Percentiles rank a stretch among this genome's conserved stretches.
Conservation (phyloP, 2,888 invertebrate species). For the Altica lythri region DNA sequence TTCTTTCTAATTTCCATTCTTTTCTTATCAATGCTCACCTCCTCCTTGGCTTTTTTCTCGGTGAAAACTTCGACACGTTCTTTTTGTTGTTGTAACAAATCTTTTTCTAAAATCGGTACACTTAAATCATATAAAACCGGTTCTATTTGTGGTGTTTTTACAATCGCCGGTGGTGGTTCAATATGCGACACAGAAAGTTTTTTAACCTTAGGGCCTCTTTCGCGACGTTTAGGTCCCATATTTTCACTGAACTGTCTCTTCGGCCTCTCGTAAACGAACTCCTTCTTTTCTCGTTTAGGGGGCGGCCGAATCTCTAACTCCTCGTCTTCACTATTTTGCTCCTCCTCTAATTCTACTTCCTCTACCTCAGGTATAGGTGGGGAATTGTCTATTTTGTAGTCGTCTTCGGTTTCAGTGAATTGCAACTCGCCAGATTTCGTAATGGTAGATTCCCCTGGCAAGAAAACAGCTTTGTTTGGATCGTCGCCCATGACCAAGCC, state of each 20-base stretch:
- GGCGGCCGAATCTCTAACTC: constrained; percentile 43
- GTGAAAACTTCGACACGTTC: constrained; percentile 52
- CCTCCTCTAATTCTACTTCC: constrained; percentile 48
- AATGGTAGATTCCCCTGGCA: constrained; percentile 55
- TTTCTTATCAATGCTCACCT: constrained; percentile 51
- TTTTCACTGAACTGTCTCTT: constrained; percentile 50
- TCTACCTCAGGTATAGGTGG: constrained; percentile 42
- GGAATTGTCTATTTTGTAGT: constrained; percentile 54
- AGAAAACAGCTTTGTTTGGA: constrained; percentile 56
- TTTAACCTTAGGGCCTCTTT: constrained; percentile 45
- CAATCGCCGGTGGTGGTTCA: constrained; percentile 15
- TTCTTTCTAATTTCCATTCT: constrained; percentile 49
- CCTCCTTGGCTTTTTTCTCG: constrained; percentile 53
- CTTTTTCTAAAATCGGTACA: constrained; percentile 51
- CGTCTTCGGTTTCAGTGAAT: constrained; percentile 54
- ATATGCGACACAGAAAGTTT: constrained; percentile 23
- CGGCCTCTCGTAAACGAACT: constrained; percentile 53
- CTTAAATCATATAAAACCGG: constrained; percentile 46
- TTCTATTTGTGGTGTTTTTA: constrained; percentile 24
- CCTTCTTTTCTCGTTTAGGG: constrained; percentile 44
- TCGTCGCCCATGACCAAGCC: constrained; percentile 75
- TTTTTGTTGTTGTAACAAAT: constrained; percentile 52
- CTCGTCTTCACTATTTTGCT: constrained; percentile 49
- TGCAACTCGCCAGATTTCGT: constrained; percentile 54
- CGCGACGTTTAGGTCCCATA: constrained; percentile 53